These are phyloP conservation scores for Charina bottae DNA, from an alignment of 2,113 vertebrate genomes.

Conservation along the genomic window DNA sequence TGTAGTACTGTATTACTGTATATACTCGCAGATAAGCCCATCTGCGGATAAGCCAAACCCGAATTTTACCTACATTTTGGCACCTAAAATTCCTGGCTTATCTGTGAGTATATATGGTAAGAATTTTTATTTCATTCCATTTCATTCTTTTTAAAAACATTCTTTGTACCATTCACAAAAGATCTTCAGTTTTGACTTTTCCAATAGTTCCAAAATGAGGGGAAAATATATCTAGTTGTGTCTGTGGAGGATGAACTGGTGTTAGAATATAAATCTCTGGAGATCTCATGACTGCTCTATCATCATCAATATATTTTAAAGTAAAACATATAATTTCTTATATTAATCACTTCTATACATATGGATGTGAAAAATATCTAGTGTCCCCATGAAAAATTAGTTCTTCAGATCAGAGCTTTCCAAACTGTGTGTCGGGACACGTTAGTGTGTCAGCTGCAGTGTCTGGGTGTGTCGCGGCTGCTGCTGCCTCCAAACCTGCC, in stretches of 20 bases:
- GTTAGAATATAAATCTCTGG: constrained; percentile 6
- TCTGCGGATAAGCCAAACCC: neutral
- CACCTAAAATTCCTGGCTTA: neutral
- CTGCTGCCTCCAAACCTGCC: too few species aligned
- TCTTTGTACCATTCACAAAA: constrained; percentile 6
- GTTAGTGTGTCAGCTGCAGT: too few species aligned
- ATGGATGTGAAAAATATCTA: neutral
- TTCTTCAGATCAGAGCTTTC: too few species aligned
- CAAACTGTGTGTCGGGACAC: too few species aligned
- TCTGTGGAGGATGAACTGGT: constrained; percentile 47
- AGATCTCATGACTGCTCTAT: constrained; percentile 25
- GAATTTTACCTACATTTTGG: neutral
- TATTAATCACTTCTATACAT: neutral
- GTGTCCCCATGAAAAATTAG: neutral
- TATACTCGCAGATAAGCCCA: neutral
- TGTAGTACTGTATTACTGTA: too few species aligned
- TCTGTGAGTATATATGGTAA: neutral
- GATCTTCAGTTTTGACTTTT: constrained; percentile 35
- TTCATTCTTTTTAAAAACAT: neutral
- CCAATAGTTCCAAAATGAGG: constrained; percentile 24
- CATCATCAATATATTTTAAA: neutral
- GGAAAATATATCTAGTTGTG: constrained; percentile 17
- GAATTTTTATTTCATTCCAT: neutral
- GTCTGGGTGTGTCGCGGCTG: too few species aligned
- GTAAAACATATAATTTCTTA: neutral